Evolutionary conservation across 2,888 invertebrate species (phyloP), one percentile per base, ranked within the genome.

Genomic region (Zelleria hepariella): DNA sequence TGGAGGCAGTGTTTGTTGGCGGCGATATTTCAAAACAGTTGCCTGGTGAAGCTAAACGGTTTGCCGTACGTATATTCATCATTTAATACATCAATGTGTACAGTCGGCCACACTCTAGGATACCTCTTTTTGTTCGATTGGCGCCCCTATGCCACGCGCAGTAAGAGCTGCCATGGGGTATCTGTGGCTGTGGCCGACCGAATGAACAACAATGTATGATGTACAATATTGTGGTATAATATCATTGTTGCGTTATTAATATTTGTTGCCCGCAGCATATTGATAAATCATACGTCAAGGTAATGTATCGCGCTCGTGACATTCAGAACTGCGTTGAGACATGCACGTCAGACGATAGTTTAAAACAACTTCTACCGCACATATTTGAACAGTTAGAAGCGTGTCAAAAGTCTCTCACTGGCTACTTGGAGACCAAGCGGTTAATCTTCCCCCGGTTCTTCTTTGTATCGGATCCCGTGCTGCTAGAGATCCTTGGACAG

Each of bases 1-100:
- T 97, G 62, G 97, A 97, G 75, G 96, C 96, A 1, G 96, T 97
- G 0, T 97, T 97, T 79, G 95, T 96, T 10, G 96, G 96, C 7
- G 96, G 96, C 1, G 96, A 97, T 75, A 96, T 97, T 66, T 93
- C 96, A 0, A 95, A 94, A 69, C 96, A 96, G 72, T 75, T 97
- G 66, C 96, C 97, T 4, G 90, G 90, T 27, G 95, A 95, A 81
- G 94, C 95, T 0, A 95, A 95, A 71, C 85, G 94, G 70, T 95
- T 95, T 75, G 91, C 82, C 59, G 93, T 93, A 79, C 74, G 79
- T 64, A 27, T 48, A 23, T 6, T 52, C 10, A 42, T 15, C 32
- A 42, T 10, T 42, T 15, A 0, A 42, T 42, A 15, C 1, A 42
- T n/a, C n/a, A n/a, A n/a, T n/a, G n/a, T n/a, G n/a, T n/a, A n/a